A percentile compares a stretch with the other conserved stretches of the same genome.
These are phyloP conservation scores for Chondrosia reniformis DNA, from an alignment of 37 sponge, comb jelly and placozoan species.

Conservation along the genomic window DNA sequence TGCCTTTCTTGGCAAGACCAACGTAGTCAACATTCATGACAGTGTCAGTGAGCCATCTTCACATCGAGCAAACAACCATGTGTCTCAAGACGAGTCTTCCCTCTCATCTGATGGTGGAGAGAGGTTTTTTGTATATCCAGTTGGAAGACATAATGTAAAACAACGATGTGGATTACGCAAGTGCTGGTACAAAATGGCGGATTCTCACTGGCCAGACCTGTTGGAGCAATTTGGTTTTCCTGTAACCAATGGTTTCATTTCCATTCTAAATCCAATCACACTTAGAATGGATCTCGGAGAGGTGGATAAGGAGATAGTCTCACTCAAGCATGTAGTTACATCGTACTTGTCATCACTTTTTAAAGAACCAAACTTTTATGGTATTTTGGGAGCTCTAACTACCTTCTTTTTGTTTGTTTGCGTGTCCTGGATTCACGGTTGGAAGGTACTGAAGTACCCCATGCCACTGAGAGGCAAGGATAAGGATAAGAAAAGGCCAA, in stretches of 20 bases:
- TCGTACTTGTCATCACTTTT: not conserved
- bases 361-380: conserved; percentile 12
- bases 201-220: conserved; percentile 70
- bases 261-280: conserved; percentile 68
- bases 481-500: not conserved
- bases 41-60: no score
- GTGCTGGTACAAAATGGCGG: conserved; percentile 79
- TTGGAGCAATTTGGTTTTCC: conserved; percentile 26
- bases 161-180: conserved; percentile 7
- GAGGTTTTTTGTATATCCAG: not conserved
- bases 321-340: not conserved
- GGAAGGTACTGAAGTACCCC: not conserved
- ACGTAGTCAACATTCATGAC: no score
- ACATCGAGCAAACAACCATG: no score
- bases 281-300: conserved; percentile 48
- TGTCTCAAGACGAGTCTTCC: no score
- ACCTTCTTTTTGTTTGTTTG: conserved; percentile 2
- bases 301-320: not conserved
- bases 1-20: not conserved
- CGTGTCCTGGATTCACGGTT: conserved; percentile 16
- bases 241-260: conserved; percentile 49
- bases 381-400: not conserved
- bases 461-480: not conserved
- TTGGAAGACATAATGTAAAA: not conserved
- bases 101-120: no score